Base-by-base conservation (phyloP, 2,797 vertebrate species). In the Aeoliscus strigatus region DNA sequence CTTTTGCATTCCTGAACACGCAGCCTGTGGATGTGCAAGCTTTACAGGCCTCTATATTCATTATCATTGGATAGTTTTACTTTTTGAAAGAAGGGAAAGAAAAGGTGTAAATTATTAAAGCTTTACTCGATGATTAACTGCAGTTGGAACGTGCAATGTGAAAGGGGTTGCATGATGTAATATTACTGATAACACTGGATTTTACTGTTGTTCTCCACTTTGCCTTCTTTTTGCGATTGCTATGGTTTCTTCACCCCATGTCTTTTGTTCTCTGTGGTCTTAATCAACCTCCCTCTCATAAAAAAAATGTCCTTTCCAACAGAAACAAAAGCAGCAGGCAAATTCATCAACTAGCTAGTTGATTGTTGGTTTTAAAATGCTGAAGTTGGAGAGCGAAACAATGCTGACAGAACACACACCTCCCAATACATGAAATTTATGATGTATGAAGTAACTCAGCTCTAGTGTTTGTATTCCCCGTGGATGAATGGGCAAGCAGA, bases 401-500 rank as follows among this genome's bases (percentile, higher is more conserved):
- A 11, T 21, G 15, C 35, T 21, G 1, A 21, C 17, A 26, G 40
- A 21, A 25, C 6, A 28, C 13, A 24, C 1, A 4, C 13, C n/a
- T 14, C n/a, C 6, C 14, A 24, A 24, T 17, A 1, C 39, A 13
- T 37, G 23, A n/a, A n/a, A n/a, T n/a, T n/a, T n/a, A n/a, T n/a
- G n/a, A n/a, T n/a, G n/a, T n/a, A n/a, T n/a, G n/a, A n/a, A n/a
- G n/a, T n/a, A n/a, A 21, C 6, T 28, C 18, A 34, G 26, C 9
- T 50, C 17, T 25, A 1, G 15, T 12, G 14, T 11, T 15, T 40
- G 13, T 44, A 39, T 16, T 15, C 45, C 44, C 27, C 33, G 39
- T 25, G 14, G 41, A 41, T 50, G 38, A 44, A 69, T 47, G 51
- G 60, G 56, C 28, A 49, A 35, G 45, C 16, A 12, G 23, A 36